A percentile compares a stretch with the other conserved stretches of the same genome.
Conservation (phyloP, 2,888 invertebrate species). For the Macaria notata region DNA sequence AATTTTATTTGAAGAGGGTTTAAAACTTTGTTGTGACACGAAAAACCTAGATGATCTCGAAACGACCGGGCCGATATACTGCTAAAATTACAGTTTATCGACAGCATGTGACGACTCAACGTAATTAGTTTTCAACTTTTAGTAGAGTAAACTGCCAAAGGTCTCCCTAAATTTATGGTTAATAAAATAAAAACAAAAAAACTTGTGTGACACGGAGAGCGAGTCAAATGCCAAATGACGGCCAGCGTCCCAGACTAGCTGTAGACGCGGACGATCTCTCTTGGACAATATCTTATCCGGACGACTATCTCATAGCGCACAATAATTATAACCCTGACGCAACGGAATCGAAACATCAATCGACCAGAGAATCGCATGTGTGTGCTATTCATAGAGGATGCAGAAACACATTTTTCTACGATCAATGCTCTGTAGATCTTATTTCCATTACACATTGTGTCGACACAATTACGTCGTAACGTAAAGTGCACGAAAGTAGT, state of each 20-base stretch:
- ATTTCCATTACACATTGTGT: slow-evolving; percentile 18
- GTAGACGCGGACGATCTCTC: slow-evolving; percentile 45
- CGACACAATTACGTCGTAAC: slow-evolving; percentile 27
- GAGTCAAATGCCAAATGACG: slow-evolving; percentile 52
- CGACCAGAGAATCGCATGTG: background rate
- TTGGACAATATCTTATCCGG: slow-evolving; percentile 34
- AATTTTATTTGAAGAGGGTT: too few relatives aligned
- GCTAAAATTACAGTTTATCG: slow-evolving; percentile 13
- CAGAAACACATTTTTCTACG: slow-evolving; percentile 12
- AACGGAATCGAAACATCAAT: background rate
- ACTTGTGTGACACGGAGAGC: slow-evolving; percentile 30
- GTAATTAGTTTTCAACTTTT: slow-evolving; percentile 16
- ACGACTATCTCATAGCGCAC: slow-evolving; percentile 29
- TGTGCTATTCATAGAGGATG: slow-evolving; percentile 29
- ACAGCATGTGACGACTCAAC: slow-evolving; percentile 16
- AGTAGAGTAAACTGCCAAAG: slow-evolving; percentile 15
- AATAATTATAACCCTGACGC: slow-evolving; percentile 47
- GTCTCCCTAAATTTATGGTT: slow-evolving; percentile 22
- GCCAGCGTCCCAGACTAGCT: slow-evolving; percentile 43
- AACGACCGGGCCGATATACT: slow-evolving; percentile 17
- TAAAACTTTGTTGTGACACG: too few relatives aligned
- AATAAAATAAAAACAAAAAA: slow-evolving; percentile 34
- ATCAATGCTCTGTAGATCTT: slow-evolving; percentile 5
- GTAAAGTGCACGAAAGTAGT: slow-evolving; percentile 25
- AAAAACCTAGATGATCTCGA: slow-evolving; percentile 16